Evolutionary conservation across 1,140 invertebrate genomes (phyloP).

Genomic region (Coboldia fuscipes): DNA sequence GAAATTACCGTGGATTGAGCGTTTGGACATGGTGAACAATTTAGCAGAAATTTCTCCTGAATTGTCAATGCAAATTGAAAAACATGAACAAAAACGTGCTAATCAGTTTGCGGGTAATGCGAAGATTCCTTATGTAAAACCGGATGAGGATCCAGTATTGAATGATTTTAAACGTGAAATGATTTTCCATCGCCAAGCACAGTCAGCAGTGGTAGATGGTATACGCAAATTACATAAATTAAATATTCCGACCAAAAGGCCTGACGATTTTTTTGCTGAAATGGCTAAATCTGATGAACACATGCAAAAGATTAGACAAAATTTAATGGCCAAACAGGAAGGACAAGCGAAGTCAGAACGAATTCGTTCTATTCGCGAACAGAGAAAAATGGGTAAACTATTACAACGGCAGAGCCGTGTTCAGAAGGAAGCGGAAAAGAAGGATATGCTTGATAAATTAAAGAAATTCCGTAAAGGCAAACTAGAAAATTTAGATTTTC

Average conservation of each 20-base stretch:
- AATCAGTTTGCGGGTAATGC: slow-evolving; percentile 43
- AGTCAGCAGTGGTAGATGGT: slow-evolving; percentile 60
- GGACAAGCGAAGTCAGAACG: slow-evolving; percentile 70
- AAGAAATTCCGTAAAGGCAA: slow-evolving; percentile 72
- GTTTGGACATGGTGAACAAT: slow-evolving; percentile 51
- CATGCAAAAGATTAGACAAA: slow-evolving; percentile 87
- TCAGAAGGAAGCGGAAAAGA: slow-evolving; percentile 53
- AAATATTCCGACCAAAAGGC: slow-evolving; percentile 54
- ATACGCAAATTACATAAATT: slow-evolving; percentile 52
- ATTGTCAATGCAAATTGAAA: slow-evolving; percentile 48
- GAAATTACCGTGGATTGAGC: slow-evolving; percentile 66
- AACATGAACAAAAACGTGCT: slow-evolving; percentile 42
- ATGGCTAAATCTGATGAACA: slow-evolving; percentile 96
- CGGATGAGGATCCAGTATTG: slow-evolving; percentile 55
- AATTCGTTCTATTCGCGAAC: slow-evolving; percentile 66
- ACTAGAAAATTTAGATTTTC: slow-evolving; percentile 55
- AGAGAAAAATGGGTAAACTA: slow-evolving; percentile 79
- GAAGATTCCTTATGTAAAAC: slow-evolving; percentile 36
- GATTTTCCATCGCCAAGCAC: slow-evolving; percentile 79
- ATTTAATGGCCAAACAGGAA: slow-evolving; percentile 64
- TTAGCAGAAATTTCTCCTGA: slow-evolving; percentile 64
- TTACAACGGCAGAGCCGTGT: slow-evolving; percentile 59
- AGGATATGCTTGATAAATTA: slow-evolving; percentile 59
- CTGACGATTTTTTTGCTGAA: slow-evolving; percentile 95
- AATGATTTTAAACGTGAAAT: slow-evolving; percentile 89